These are phyloP conservation scores for Margaritifera margaritifera DNA, from an alignment of 2,888 invertebrate species.

Conservation along the genomic window DNA sequence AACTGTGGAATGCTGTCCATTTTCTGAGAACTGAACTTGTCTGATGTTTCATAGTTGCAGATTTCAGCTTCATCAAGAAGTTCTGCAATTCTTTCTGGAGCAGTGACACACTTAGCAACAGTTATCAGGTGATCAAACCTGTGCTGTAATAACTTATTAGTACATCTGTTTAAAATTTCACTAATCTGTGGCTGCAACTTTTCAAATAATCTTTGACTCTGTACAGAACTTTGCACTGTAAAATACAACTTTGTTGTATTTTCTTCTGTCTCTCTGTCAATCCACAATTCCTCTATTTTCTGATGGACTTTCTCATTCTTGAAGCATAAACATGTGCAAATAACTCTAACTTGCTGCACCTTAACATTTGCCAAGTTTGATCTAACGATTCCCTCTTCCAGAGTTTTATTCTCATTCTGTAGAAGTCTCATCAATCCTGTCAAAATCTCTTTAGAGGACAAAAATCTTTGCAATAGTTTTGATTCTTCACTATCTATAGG, in stretches of 20 bases:
- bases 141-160: too few relatives aligned
- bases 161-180: too few relatives aligned
- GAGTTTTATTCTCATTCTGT: too few relatives aligned
- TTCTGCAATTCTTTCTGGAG: neutral
- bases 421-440: slow-evolving; percentile 4
- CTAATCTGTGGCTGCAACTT: too few relatives aligned
- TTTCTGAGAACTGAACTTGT: neutral
- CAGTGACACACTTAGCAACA: neutral
- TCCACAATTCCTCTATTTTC: too few relatives aligned
- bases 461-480: slow-evolving; percentile 4
- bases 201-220: too few relatives aligned
- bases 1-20: slow-evolving; percentile 20
- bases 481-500: neutral
- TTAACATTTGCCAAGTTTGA: neutral
- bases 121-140: too few relatives aligned
- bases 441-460: slow-evolving; percentile 2
- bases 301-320: neutral
- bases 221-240: too few relatives aligned
- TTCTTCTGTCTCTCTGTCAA: too few relatives aligned
- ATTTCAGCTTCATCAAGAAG: slow-evolving; percentile 8
- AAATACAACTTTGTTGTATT: too few relatives aligned
- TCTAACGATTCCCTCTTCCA: too few relatives aligned
- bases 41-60: slow-evolving; percentile 1
- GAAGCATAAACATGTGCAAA: neutral
- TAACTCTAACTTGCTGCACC: too few relatives aligned